Base-by-base conservation (phyloP, 2,888 invertebrate genomes). In the Eueremaeus valkanovi region DNA sequence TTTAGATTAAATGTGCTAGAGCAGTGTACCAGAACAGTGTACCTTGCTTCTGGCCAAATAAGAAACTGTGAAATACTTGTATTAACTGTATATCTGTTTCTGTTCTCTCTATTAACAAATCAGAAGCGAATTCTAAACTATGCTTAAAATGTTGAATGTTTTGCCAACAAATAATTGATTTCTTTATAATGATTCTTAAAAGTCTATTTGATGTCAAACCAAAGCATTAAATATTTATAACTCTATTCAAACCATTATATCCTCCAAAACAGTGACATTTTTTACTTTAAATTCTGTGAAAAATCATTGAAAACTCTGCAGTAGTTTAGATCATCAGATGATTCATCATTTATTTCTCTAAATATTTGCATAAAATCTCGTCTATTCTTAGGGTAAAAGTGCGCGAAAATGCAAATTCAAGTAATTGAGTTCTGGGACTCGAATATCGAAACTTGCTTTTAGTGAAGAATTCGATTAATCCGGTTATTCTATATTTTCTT, bases 361-460 rank as follows among this genome's bases (percentile, higher is more conserved):
- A 66, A 66, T 66, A 66, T 66, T 66, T 66, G 36, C 63, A 66
- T 66, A 66, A 66, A 66, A n/a, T 66, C 36, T 61, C 29, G 21
- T 66, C 36, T 66, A 66, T 66, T 66, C 63, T 66, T 66, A 21
- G 36, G 63, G 63, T 36, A n/a, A 66, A 66, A 66, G 8, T 36
- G 33, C 27, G 33, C 33, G 3, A 63, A 58, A 63, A 63, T 63
- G 63, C 63, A 63, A 66, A 66, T 66, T 16, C 45, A 45, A 36
- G 63, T 66, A 66, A 66, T 66, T 66, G 63, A 66, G 63, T 66
- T 66, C n/a, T 36, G n/a, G 36, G 36, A 36, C 63, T 66, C 63
- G 9, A 66, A 66, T 66, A 66, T 66, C 63, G 63, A 66, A n/a
- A 36, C 36, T 66, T 66, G 36, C 36, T 66, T 36, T 1, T 9